Evolutionary conservation across 2,113 vertebrate species (phyloP).

Genomic region (Myxocyprinus asiaticus): DNA sequence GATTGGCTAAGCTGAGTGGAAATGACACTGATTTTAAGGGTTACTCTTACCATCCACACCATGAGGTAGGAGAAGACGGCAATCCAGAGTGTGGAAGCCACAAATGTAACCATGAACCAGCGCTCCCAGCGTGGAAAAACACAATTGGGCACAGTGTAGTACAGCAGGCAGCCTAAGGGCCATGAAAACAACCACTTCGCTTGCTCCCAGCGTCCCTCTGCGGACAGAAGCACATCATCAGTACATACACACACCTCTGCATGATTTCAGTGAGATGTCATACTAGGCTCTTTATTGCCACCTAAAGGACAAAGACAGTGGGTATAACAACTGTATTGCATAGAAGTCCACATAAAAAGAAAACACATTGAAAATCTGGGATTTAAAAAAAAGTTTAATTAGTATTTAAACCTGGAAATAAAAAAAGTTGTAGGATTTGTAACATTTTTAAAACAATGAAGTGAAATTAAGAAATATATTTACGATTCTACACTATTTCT

Average conservation of each 20-base stretch:
- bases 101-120: slow-evolving; percentile 80
- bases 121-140: slow-evolving; percentile 70
- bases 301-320: slow-evolving; percentile 3
- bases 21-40: not conserved
- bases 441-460: too few species aligned
- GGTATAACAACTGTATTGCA: too few species aligned
- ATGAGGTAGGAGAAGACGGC: slow-evolving; percentile 83
- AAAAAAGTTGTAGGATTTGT: too few species aligned
- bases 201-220: slow-evolving; percentile 65
- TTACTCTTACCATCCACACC: slow-evolving; percentile 81
- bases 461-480: too few species aligned
- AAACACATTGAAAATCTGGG: too few species aligned
- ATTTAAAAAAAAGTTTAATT: too few species aligned
- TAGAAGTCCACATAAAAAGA: too few species aligned
- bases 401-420: too few species aligned
- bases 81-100: slow-evolving; percentile 79
- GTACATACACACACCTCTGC: not conserved
- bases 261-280: not conserved
- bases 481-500: too few species aligned
- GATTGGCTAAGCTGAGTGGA: too few species aligned
- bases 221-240: slow-evolving; percentile 16
- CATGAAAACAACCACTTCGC: slow-evolving; percentile 76
- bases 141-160: slow-evolving; percentile 77
- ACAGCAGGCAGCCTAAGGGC: slow-evolving; percentile 72
- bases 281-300: not conserved